These are phyloP conservation scores for Keiferia lycopersicella DNA, from an alignment of 2,888 invertebrate species.

Conservation along the genomic window DNA sequence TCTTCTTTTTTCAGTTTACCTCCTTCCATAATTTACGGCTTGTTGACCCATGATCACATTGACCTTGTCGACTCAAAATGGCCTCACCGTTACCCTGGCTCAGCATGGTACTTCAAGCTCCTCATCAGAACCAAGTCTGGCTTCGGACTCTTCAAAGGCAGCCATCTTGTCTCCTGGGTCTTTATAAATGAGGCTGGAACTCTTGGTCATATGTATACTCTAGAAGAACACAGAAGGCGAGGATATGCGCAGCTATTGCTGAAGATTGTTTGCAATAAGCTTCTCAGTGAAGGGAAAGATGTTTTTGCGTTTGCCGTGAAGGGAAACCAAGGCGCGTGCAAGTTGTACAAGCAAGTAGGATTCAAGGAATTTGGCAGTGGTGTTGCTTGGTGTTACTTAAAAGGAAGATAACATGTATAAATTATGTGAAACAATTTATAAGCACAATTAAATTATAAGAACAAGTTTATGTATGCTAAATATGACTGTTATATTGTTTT, in stretches of 20 bases:
- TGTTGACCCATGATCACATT: conserved; percentile 39
- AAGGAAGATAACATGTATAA: neutral
- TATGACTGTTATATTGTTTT: too few relatives aligned
- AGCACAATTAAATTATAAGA: too few relatives aligned
- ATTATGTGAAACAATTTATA: too few relatives aligned
- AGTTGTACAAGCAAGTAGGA: conserved; percentile 53
- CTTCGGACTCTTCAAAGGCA: conserved; percentile 38
- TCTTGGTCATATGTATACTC: conserved; percentile 38
- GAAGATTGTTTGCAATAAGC: conserved; percentile 50
- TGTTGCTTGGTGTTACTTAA: conserved; percentile 45
- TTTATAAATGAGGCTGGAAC: conserved; percentile 41
- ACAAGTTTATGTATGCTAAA: too few relatives aligned
- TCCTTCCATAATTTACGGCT: conserved; percentile 36
- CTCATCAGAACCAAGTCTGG: conserved; percentile 36
- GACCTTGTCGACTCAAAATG: conserved; percentile 41
- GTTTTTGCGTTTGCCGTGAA: conserved; percentile 49
- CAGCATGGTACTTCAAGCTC: conserved; percentile 35
- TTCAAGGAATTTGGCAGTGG: conserved; percentile 36
- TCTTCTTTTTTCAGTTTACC: conserved; percentile 41
- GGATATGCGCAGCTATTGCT: conserved; percentile 55
- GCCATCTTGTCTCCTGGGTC: conserved; percentile 39
- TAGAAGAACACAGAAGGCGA: conserved; percentile 37
- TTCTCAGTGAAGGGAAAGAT: conserved; percentile 44
- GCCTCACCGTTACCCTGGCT: conserved; percentile 44
- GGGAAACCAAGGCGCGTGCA: conserved; percentile 47